Evolutionary conservation across 2,113 vertebrate species (phyloP), one percentile per base, ranked within the genome.

Genomic region (Pithys albifrons): DNA sequence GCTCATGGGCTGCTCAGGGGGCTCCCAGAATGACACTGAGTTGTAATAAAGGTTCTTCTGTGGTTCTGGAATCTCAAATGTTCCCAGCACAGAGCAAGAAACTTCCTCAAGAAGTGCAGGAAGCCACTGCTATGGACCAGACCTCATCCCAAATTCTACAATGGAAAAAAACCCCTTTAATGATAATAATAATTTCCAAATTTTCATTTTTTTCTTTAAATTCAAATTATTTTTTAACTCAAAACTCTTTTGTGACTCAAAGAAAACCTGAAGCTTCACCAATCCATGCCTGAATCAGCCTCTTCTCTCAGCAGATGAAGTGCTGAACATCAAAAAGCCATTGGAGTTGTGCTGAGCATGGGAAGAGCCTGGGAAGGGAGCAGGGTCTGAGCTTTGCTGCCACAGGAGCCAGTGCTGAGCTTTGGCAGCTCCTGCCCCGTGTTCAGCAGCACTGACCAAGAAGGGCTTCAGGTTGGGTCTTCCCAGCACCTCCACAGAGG

Each of bases 361-460:
- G 27, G 4, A 11, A 48, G 39, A 10, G 4, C 2, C 0, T 0
- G 51, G 67, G 29, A 18, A 11, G 12, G 28, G 10, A 49, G 22
- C 72, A 28, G 10, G 45, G 14, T 43, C 41, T 28, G 45, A 31
- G 29, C 23, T 0, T 15, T 3, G 24, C 48, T 64, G 41, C 77
- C 33, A 69, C 10, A 29, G 59, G 14, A 72, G 35, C 84, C 24
- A 0, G 39, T 73, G 10, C 35, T 33, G 2, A 19, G 10, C 33
- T 64, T 65, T 54, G 48, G 2, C 35, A 8, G 22, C 78, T 69
- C 48, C 28, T 57, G 59, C 72, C 67, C 39, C 17, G 12, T 4
- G 58, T 49, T 58, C 55, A 5, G 43, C 3, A 0, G 13, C 0
- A 0, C 35, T 80, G 75, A 69, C 64, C 35, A 25, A 27, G 17